Evolutionary conservation across 2,888 invertebrate species (phyloP).

Genomic region (Orchestes rusci): DNA sequence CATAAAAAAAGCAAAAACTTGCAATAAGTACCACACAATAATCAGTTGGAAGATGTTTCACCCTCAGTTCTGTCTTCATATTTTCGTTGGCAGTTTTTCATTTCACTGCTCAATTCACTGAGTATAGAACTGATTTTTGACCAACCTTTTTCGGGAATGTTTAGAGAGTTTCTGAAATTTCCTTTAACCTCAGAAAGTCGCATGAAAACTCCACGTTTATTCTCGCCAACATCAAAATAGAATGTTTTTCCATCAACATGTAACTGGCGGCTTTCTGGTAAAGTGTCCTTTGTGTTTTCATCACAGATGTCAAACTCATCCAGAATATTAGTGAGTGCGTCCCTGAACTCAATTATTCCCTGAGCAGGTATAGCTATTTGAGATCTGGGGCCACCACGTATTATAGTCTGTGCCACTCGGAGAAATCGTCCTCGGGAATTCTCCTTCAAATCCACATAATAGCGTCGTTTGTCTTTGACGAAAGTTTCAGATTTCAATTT

Average conservation of each 20-base stretch:
- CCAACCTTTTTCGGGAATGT: conserved; percentile 99
- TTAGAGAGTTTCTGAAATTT: conserved; percentile 98
- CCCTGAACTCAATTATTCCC: conserved; percentile 98
- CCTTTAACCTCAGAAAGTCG: conserved; percentile 98
- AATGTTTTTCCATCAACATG: conserved; percentile 99
- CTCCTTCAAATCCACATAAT: conserved; percentile 98
- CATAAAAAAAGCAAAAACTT: no score
- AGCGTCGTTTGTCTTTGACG: conserved; percentile 96
- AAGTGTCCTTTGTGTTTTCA: conserved; percentile 84
- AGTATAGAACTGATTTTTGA: no score
- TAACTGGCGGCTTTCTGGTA: conserved; percentile 89
- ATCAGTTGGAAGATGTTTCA: no score
- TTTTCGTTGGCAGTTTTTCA: no score
- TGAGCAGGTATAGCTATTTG: conserved; percentile 87
- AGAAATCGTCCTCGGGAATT: conserved; percentile 95
- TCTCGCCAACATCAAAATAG: conserved; percentile 99
- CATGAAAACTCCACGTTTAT: conserved; percentile 98
- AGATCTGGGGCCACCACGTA: conserved; percentile 84
- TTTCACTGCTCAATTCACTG: no score
- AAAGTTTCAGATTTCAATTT: conserved; percentile 98
- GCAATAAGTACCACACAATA: no score
- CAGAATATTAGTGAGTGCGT: conserved; percentile 91
- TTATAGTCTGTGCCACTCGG: conserved; percentile 95
- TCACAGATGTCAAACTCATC: conserved; percentile 93
- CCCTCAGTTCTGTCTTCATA: no score